These are phyloP conservation scores for Hemibagrus guttatus DNA, from an alignment of 2,797 vertebrate genomes.

Conservation along the genomic window DNA sequence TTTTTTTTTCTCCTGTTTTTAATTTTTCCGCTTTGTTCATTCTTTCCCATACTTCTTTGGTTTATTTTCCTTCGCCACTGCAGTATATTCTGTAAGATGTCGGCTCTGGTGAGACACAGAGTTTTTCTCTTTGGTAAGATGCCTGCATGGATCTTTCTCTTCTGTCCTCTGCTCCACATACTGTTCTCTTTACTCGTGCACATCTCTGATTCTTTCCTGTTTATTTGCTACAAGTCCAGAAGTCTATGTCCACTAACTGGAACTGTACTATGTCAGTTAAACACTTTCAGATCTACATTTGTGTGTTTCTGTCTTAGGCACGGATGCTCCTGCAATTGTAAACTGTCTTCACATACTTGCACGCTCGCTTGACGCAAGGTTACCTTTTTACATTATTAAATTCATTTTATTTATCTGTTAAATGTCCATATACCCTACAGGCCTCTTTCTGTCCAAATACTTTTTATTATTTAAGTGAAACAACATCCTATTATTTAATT, in stretches of 20 bases:
- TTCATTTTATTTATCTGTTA: background rate
- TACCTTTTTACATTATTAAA: constrained; percentile 16
- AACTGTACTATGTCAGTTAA: background rate
- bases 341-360: constrained; percentile 95
- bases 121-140: constrained; percentile 93
- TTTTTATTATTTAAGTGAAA: background rate
- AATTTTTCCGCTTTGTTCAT: constrained; percentile 24
- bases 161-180: constrained; percentile 5
- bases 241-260: background rate
- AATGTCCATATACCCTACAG: background rate
- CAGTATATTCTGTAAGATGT: constrained; percentile 97
- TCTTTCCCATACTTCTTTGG: constrained; percentile 15
- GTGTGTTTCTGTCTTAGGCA: constrained; percentile 72
- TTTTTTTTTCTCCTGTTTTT: constrained; percentile 27
- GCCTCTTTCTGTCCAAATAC: background rate
- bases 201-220: background rate
- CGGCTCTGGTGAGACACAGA: constrained; percentile 91
- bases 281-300: background rate
- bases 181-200: background rate
- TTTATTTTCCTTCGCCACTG: constrained; percentile 49
- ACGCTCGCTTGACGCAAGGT: constrained; percentile 92
- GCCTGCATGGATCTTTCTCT: constrained; percentile 30
- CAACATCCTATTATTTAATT: background rate
- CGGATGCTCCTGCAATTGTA: constrained; percentile 86
- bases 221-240: background rate